A percentile compares a stretch with the other conserved stretches of the same genome.
Conservation (phyloP, 2,888 invertebrate species). For the Psococerastis gibbosa region DNA sequence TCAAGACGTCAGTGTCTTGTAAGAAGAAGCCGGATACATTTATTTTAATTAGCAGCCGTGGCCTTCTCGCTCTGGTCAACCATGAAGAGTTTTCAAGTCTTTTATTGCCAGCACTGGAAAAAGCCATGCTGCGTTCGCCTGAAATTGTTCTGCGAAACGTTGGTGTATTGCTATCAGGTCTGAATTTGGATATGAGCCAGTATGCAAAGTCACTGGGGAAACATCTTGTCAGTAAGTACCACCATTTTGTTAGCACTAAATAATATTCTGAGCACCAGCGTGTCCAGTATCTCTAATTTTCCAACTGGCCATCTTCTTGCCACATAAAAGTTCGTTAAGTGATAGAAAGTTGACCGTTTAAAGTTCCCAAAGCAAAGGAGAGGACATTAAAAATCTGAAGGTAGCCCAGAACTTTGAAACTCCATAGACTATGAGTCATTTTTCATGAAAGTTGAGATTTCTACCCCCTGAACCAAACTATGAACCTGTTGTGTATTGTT, state of each 20-base stretch:
- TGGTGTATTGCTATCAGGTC: slow-evolving; percentile 48
- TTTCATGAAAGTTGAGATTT: too few species aligned
- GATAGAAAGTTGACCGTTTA: too few species aligned
- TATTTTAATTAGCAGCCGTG: slow-evolving; percentile 43
- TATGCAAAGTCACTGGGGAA: slow-evolving; percentile 63
- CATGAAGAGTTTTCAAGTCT: slow-evolving; percentile 49
- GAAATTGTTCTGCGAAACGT: slow-evolving; percentile 75
- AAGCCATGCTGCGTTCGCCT: slow-evolving; percentile 82
- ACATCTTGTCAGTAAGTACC: slow-evolving; percentile 46
- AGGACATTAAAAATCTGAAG: too few species aligned
- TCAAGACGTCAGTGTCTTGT: slow-evolving; percentile 56
- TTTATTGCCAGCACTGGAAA: slow-evolving; percentile 70
- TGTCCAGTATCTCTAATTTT: too few species aligned
- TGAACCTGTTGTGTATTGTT: too few species aligned
- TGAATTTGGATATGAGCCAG: slow-evolving; percentile 57
- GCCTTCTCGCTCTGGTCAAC: slow-evolving; percentile 40
- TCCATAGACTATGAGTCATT: too few species aligned
- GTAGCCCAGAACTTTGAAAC: too few species aligned
- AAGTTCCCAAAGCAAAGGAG: too few species aligned
- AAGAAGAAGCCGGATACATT: slow-evolving; percentile 54
- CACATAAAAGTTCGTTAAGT: too few species aligned
- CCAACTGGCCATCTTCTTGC: too few species aligned
- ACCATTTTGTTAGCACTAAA: slow-evolving; percentile 1
- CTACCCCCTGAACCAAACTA: too few species aligned
- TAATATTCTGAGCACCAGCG: too few species aligned